phyloP scores from a whole-genome alignment of 2,888 invertebrate species.

The Rhimphoctona megacephalus region DNA sequence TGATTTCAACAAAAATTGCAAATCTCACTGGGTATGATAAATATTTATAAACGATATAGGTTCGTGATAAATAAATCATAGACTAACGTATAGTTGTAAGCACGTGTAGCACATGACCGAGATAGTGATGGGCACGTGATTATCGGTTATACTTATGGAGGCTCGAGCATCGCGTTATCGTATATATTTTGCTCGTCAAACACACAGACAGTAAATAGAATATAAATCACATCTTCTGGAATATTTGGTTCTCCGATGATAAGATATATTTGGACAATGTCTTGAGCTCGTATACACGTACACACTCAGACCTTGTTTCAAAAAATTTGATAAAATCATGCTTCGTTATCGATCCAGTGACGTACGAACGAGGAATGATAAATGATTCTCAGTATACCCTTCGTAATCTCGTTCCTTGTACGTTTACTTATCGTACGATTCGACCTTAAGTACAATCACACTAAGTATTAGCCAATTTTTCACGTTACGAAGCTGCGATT shows the following conservation, averaged over 20 bases:
- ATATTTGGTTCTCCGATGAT: constrained; percentile 8
- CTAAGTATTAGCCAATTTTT: constrained; percentile 12
- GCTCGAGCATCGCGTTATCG: constrained; percentile 57
- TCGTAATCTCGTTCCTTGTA: constrained; percentile 15
- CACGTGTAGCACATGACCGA: constrained; percentile 72
- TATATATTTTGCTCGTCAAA: constrained; percentile 26
- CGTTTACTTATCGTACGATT: constrained; percentile 2
- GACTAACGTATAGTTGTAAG: constrained; percentile 42
- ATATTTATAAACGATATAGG: constrained; percentile 8
- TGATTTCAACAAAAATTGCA: neutral
- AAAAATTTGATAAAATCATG: constrained; percentile 7
- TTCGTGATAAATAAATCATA: neutral
- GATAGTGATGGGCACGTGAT: constrained; percentile 75
- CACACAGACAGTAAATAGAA: constrained; percentile 6
- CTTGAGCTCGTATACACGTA: constrained; percentile 2
- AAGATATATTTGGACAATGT: constrained; percentile 20
- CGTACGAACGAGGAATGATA: neutral
- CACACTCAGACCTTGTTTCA: neutral
- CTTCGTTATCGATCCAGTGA: constrained; percentile 11
- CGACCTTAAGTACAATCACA: constrained; percentile 12
- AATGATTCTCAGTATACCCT: constrained; percentile 11
- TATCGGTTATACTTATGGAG: constrained; percentile 56
- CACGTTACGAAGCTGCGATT: neutral
- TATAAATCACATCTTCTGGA: neutral
- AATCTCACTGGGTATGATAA: neutral